Percentiles rank a stretch among this genome's conserved stretches.
These are phyloP conservation scores for Drosophila pectinifera DNA, from an alignment of 1,140 invertebrate genomes.

Conservation along the genomic window DNA sequence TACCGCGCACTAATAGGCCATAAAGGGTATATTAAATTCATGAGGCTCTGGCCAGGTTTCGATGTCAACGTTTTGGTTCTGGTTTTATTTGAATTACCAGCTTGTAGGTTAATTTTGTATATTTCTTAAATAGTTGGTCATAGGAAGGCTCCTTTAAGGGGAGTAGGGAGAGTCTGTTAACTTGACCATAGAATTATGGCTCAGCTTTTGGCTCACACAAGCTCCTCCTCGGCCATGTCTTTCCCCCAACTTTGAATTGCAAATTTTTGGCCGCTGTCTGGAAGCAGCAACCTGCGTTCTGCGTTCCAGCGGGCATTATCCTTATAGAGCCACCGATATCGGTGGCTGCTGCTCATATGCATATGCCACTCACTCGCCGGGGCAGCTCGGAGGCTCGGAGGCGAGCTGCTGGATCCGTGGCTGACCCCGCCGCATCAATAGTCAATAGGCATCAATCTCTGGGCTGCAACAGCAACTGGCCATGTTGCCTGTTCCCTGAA, in stretches of 20 bases:
- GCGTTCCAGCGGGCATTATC: constrained; percentile 65
- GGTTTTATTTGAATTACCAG: too few relatives aligned
- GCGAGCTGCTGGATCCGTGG: too few relatives aligned
- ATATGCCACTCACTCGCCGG: constrained; percentile 69
- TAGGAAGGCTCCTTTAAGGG: not conserved
- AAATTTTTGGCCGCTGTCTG: constrained; percentile 49
- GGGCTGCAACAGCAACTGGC: constrained; percentile 45
- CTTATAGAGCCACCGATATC: constrained; percentile 58
- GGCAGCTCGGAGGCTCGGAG: not conserved
- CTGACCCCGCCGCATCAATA: constrained; percentile 70
- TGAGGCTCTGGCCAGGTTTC: too few relatives aligned
- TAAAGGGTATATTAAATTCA: not conserved
- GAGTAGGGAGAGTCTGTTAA: constrained; percentile 3
- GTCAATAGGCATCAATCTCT: constrained; percentile 81
- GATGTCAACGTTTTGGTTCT: too few relatives aligned
- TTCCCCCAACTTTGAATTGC: constrained; percentile 63
- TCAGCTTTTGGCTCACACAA: constrained; percentile 34
- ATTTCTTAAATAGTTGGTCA: not conserved
- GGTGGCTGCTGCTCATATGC: constrained; percentile 66
- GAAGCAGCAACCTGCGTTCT: constrained; percentile 64
- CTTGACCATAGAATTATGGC: not conserved
- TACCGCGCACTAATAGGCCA: not conserved
- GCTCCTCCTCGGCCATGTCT: not conserved
- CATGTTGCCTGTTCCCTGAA: constrained; percentile 65
- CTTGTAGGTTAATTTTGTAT: not conserved